Conservation (phyloP, 2,888 invertebrate genomes). For the Chironomus riparius region DNA sequence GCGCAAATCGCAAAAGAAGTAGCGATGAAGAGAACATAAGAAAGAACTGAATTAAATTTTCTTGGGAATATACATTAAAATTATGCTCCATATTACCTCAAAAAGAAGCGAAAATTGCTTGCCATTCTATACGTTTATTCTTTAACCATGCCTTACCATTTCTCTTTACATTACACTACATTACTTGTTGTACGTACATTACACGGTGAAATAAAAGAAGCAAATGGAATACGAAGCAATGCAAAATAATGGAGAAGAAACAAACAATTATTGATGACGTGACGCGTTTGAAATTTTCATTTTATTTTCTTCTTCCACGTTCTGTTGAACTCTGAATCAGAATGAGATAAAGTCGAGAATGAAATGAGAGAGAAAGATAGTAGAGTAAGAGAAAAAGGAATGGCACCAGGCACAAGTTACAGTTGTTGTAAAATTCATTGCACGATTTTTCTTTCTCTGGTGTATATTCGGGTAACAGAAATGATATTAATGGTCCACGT, state of each 20-base stretch:
- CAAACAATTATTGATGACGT: slow-evolving; percentile 26
- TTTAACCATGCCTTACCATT: not conserved
- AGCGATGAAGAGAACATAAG: not conserved
- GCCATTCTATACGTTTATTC: not conserved
- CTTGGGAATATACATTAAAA: slow-evolving; percentile 11
- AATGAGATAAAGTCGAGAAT: not conserved
- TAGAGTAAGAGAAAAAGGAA: not conserved
- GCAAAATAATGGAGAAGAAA: not conserved
- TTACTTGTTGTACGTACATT: no score
- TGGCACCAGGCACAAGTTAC: not conserved
- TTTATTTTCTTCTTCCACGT: not conserved
- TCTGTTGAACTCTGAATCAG: not conserved
- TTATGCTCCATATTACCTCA: slow-evolving; percentile 4
- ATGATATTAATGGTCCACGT: slow-evolving; percentile 26
- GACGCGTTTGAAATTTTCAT: slow-evolving; percentile 11
- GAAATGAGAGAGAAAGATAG: not conserved
- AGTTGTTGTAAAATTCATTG: slow-evolving; percentile 22
- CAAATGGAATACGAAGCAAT: no score
- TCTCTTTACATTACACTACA: not conserved
- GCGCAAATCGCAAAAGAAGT: not conserved
- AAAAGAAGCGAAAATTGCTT: not conserved
- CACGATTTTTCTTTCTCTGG: slow-evolving; percentile 13
- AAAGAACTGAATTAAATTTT: not conserved
- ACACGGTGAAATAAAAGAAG: no score
- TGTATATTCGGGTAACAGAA: slow-evolving; percentile 7